Percentiles rank a stretch among this genome's conserved stretches.
phyloP scores from a whole-genome alignment of 2,113 vertebrate genomes.

The Thomomys bottae region DNA sequence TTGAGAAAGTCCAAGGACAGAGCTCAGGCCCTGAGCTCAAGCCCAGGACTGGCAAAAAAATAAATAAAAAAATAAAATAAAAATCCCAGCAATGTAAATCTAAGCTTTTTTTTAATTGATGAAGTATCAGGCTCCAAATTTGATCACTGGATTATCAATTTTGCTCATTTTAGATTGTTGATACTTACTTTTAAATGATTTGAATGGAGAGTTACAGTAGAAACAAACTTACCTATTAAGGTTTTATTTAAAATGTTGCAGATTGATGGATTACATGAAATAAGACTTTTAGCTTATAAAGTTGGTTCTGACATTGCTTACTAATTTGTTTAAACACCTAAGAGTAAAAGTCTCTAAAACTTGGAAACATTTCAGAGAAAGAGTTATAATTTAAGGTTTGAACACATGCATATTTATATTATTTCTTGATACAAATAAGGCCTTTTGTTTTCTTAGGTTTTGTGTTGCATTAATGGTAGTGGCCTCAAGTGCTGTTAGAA shows the following conservation, averaged over 20 bases:
- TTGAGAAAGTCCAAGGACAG: too few species aligned
- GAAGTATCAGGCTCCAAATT: not conserved
- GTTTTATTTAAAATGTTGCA: constrained; percentile 22
- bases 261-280: not conserved
- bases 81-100: not conserved
- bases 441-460: not conserved
- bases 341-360: not conserved
- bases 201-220: not conserved
- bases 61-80: too few species aligned
- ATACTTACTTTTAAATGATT: not conserved
- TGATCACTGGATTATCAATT: not conserved
- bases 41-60: too few species aligned
- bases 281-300: not conserved
- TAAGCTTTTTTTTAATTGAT: not conserved
- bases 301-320: not conserved
- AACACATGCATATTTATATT: not conserved
- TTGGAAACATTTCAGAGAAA: not conserved
- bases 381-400: not conserved
- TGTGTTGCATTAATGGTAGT: not conserved
- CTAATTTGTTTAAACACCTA: not conserved
- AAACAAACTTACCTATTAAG: not conserved
- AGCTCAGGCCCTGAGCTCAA: too few species aligned
- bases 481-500: not conserved
- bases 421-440: not conserved
- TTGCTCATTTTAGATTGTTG: not conserved